These are phyloP conservation scores for Pseudomugil tenellus DNA, from an alignment of 2,797 vertebrate genomes.

Conservation along the genomic window DNA sequence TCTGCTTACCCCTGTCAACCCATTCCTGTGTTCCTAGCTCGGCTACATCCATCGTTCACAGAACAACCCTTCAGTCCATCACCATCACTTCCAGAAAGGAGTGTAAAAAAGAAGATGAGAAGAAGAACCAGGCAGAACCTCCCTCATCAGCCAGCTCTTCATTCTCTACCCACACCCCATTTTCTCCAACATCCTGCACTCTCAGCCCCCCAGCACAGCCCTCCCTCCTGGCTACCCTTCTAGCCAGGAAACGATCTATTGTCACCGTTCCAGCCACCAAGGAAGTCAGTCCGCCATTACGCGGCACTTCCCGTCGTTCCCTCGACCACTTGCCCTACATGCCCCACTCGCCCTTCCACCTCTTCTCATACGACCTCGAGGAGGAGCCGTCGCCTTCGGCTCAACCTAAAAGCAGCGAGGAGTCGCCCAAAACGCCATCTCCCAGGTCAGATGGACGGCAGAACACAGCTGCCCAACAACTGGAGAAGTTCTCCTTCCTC, in stretches of 20 bases:
- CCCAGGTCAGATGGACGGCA: constrained; percentile 65
- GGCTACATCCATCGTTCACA: constrained; percentile 51
- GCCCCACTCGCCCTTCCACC: constrained; percentile 93
- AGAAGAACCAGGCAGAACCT: constrained; percentile 27
- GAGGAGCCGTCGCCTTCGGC: constrained; percentile 75
- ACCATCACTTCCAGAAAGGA: constrained; percentile 69
- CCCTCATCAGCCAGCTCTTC: background rate
- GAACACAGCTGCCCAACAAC: constrained; percentile 22
- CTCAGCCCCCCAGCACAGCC: constrained; percentile 60
- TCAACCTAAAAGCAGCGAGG: constrained; percentile 42
- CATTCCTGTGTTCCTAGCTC: constrained; percentile 58
- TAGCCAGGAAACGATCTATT: constrained; percentile 73
- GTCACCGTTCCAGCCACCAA: constrained; percentile 77
- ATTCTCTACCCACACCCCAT: constrained; percentile 1
- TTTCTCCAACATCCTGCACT: constrained; percentile 24
- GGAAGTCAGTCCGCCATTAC: constrained; percentile 84
- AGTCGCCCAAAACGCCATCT: constrained; percentile 46
- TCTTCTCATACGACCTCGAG: constrained; percentile 94
- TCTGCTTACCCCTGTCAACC: constrained; percentile 46
- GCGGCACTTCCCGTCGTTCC: constrained; percentile 75
- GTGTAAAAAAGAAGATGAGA: constrained; percentile 47
- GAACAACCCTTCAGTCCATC: constrained; percentile 70
- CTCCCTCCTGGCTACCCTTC: constrained; percentile 76
- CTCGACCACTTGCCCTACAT: constrained; percentile 88
- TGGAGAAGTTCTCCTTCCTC: constrained; percentile 22